Base-by-base conservation (phyloP, 2,113 vertebrate genomes). In the Sinosuthora webbiana region DNA sequence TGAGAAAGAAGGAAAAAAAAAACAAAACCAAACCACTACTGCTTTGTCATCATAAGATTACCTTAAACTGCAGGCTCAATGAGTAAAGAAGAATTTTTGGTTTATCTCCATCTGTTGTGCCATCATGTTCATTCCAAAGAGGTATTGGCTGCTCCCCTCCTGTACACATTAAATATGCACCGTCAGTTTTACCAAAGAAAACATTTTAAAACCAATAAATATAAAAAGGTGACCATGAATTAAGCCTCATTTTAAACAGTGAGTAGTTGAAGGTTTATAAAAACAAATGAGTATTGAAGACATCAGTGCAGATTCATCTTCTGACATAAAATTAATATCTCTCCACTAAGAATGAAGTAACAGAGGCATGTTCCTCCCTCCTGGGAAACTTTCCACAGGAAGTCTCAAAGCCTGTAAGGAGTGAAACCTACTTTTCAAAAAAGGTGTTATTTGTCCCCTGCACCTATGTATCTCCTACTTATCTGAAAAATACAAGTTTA, bases 121-220 rank as follows among this genome's bases (percentile, higher is more conserved):
- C 98, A 94, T 99, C 99, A 5, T 99, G 98, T 95, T 99, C 99
- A 44, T 99, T 99, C 99, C 99, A 99, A 44, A 99, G 98, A 50
- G 99, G 99, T 96, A 99, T 99, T 56, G 99, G 99, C 78, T 99
- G 99, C 80, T 99, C 99, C 42, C 99, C 99, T 90, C 99, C 99
- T 99, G 96, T 12, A 79, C 14, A 95, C 16, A 67, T 64, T 33
- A 92, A 84, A 83, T 25, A 86, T 3, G 60, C 30, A 56, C 24
- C 30, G 30, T 63, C 42, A 44, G 16, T 64, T 82, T 87, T 64
- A 84, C n/a, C 24, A 57, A 28, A 77, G 31, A 73, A 60, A 80
- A 24, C 7, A 55, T 50, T 87, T 71, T 16, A 25, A 87, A 62
- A 53, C 5, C 13, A 44, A 78, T 2, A 56, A 1, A 49, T 74